Conservation (phyloP, 2,888 invertebrate species). For the Megaustenia siamemsis region DNA sequence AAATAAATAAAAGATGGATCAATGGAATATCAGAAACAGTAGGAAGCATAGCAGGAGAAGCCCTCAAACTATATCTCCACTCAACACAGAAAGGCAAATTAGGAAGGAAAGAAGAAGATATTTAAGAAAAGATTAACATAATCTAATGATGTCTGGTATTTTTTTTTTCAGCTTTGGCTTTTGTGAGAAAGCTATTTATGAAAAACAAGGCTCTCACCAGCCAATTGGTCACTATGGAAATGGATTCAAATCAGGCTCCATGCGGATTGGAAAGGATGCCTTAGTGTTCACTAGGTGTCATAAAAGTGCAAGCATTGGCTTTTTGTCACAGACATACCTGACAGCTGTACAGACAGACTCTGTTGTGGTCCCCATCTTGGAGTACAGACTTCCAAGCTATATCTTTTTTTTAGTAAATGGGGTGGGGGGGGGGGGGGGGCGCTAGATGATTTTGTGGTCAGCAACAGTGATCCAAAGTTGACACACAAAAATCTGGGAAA, state of each 20-base stretch:
- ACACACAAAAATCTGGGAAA: no score
- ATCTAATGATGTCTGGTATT: no score
- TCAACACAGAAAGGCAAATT: no score
- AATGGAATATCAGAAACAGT: no score
- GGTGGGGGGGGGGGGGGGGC: no score
- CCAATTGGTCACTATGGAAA: conserved; percentile 79
- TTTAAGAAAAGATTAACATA: no score
- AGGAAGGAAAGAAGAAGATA: no score
- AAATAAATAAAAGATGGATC: no score
- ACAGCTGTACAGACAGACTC: conserved; percentile 70
- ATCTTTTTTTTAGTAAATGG: conserved; percentile 76
- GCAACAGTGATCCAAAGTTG: no score
- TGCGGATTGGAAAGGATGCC: conserved; percentile 78
- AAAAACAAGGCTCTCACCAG: conserved; percentile 66
- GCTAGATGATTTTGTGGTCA: no score
- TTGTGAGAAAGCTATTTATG: conserved; percentile 71
- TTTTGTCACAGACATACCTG: conserved; percentile 78
- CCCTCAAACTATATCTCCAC: no score
- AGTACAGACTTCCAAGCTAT: conserved; percentile 70
- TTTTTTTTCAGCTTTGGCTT: conserved; percentile 76
- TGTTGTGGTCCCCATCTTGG: conserved; percentile 77
- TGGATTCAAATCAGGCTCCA: conserved; percentile 79
- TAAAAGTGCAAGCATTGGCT: conserved; percentile 72
- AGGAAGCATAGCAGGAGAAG: no score
- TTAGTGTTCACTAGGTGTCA: conserved; percentile 75